phyloP scores from a whole-genome alignment of 1,140 invertebrate species.

The Tetramorium parvispinum region DNA sequence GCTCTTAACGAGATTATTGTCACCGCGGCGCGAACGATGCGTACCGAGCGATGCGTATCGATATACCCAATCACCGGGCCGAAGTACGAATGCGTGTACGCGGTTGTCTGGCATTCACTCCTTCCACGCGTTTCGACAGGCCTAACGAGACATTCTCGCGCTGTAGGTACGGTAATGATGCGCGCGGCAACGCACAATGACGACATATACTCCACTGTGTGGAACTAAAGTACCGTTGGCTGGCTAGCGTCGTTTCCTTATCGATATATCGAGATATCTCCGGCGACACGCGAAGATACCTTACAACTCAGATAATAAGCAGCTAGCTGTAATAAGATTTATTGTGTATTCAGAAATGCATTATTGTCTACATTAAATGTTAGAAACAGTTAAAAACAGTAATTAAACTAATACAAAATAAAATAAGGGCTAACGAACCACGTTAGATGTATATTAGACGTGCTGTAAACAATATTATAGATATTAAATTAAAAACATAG shows the following conservation, averaged over 20 bases:
- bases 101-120: slow-evolving; percentile 30
- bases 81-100: slow-evolving; percentile 53
- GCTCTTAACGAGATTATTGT: slow-evolving; percentile 76
- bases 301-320: slow-evolving; percentile 12
- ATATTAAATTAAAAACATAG: no score
- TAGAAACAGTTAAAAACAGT: neutral
- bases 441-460: no score
- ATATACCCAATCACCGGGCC: slow-evolving; percentile 67
- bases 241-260: slow-evolving; percentile 20
- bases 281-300: slow-evolving; percentile 13
- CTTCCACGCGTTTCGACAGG: slow-evolving; percentile 45
- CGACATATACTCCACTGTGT: slow-evolving; percentile 12
- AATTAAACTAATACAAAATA: neutral
- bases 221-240: slow-evolving; percentile 54
- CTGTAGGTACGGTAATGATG: slow-evolving; percentile 53
- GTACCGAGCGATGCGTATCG: slow-evolving; percentile 65
- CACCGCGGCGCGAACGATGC: slow-evolving; percentile 55
- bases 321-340: neutral
- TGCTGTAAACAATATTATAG: no score
- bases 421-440: no score
- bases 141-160: slow-evolving; percentile 64
- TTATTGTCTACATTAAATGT: neutral
- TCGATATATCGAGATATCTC: slow-evolving; percentile 35
- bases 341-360: neutral
- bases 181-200: slow-evolving; percentile 40